Evolutionary conservation across 2,888 invertebrate species (phyloP).

Genomic region (Beris chalybata): DNA sequence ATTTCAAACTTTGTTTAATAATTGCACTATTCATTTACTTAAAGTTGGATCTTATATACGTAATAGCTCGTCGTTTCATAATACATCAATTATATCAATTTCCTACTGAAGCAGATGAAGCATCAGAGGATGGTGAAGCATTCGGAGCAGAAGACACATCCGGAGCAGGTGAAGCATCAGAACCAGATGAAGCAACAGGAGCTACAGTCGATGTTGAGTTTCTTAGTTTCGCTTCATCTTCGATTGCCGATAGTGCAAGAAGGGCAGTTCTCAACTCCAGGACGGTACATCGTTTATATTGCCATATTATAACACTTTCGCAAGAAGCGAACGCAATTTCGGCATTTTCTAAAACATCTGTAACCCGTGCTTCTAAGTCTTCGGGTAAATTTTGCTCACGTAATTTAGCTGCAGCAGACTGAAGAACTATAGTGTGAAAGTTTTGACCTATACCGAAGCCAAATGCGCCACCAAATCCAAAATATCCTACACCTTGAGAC

Average conservation of each 20-base stretch:
- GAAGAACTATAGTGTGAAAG: constrained; percentile 14
- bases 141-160: no score
- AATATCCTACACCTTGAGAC: constrained; percentile 17
- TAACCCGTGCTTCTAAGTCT: constrained; percentile 1
- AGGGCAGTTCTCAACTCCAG: constrained; percentile 5
- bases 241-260: background rate
- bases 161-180: no score
- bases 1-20: no score
- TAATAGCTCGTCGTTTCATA: no score
- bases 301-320: constrained; percentile 14
- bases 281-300: constrained; percentile 16
- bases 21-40: no score
- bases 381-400: constrained; percentile 6
- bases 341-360: constrained; percentile 4
- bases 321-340: constrained; percentile 7
- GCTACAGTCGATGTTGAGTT: background rate
- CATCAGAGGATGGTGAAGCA: no score
- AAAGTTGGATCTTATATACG: no score
- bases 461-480: constrained; percentile 7
- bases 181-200: background rate
- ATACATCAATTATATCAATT: no score
- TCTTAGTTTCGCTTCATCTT: constrained; percentile 6
- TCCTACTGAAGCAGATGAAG: no score
- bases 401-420: constrained; percentile 5
- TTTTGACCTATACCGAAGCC: background rate